Percentiles rank a stretch among this genome's conserved stretches.
phyloP scores from a whole-genome alignment of 2,797 vertebrate genomes.

The Coreius guichenoti region DNA sequence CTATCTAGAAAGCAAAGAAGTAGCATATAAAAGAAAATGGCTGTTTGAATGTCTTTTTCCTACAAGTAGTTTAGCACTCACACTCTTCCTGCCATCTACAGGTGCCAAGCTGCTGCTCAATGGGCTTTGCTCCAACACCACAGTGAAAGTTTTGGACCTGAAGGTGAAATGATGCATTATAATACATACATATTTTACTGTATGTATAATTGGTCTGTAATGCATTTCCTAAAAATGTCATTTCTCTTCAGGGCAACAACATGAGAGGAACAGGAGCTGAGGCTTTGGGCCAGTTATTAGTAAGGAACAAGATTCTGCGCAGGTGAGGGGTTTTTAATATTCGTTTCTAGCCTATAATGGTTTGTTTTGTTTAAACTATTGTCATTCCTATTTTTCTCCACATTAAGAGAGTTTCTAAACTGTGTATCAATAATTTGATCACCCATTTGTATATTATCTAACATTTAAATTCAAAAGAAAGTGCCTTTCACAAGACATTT shows the following conservation, averaged over 20 bases:
- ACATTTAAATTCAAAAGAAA: neutral
- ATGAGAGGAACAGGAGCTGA: conserved; percentile 84
- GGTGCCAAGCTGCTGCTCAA: conserved; percentile 82
- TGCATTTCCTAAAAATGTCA: neutral
- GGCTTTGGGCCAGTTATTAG: conserved; percentile 85
- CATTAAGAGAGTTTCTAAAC: neutral
- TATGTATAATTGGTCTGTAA: neutral
- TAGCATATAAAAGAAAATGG: neutral
- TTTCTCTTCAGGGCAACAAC: conserved; percentile 88
- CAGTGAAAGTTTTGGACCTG: conserved; percentile 84
- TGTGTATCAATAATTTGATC: neutral
- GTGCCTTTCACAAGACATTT: neutral
- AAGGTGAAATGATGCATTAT: conserved; percentile 79
- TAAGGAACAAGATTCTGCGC: conserved; percentile 84
- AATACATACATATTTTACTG: neutral
- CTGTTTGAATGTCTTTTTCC: neutral
- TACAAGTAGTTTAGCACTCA: neutral
- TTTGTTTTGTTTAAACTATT: neutral
- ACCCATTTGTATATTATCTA: neutral
- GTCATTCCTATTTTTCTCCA: neutral
- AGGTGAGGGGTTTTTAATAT: conserved; percentile 76
- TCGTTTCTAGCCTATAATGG: neutral
- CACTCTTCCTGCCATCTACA: conserved; percentile 62
- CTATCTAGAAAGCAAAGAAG: neutral
- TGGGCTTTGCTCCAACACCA: conserved; percentile 85